These are phyloP conservation scores for Mongoloraphidia duomilia DNA, from an alignment of 2,888 invertebrate genomes.

Conservation along the genomic window DNA sequence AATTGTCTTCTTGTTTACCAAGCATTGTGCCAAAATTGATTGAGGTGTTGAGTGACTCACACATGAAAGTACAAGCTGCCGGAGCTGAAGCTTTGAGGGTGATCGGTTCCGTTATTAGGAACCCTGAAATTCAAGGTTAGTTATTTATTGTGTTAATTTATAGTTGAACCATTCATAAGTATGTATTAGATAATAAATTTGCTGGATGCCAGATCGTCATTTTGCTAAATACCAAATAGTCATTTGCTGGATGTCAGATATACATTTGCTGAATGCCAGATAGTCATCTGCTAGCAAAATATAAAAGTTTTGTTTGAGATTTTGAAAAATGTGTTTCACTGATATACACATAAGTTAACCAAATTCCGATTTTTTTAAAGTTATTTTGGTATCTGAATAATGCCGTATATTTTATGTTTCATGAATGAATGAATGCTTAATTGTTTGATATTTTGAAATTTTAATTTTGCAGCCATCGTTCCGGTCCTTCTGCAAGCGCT, in stretches of 20 bases:
- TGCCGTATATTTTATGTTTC: background rate
- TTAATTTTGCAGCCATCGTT: conserved; percentile 50
- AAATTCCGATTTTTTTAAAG: background rate
- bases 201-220: no score
- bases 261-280: no score
- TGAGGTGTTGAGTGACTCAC: conserved; percentile 93
- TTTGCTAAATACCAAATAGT: no score
- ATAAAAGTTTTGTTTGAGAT: no score
- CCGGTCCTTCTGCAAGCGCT: conserved; percentile 77
- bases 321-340: no score
- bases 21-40: conserved; percentile 96
- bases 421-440: conserved; percentile 1
- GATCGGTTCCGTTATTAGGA: conserved; percentile 94
- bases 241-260: no score
- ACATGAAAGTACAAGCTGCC: conserved; percentile 93
- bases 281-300: no score
- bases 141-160: background rate
- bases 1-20: conserved; percentile 92
- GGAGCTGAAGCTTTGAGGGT: conserved; percentile 89
- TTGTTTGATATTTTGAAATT: background rate
- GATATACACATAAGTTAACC: background rate
- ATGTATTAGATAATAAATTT: no score
- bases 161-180: no score
- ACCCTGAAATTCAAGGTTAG: conserved; percentile 88
- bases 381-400: background rate